phyloP scores from a whole-genome alignment of 2,797 vertebrate species.

The Epinephelus awoara region DNA sequence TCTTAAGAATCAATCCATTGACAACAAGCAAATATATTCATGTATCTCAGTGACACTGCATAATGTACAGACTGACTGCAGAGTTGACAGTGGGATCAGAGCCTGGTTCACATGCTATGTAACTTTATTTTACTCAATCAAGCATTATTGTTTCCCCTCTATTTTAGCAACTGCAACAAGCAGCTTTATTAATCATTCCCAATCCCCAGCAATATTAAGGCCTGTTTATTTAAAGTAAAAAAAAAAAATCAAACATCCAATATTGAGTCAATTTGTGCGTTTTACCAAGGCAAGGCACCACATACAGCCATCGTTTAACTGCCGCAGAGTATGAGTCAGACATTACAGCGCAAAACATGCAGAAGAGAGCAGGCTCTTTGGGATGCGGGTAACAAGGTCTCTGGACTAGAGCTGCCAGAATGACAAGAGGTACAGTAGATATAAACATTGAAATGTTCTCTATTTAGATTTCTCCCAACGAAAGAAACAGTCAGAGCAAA shows the following conservation, averaged over 20 bases:
- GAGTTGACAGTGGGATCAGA: slow-evolving; percentile 29
- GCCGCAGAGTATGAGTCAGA: slow-evolving; percentile 54
- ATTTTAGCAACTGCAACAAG: slow-evolving; percentile 38
- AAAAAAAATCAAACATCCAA: slow-evolving; percentile 30
- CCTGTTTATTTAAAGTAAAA: slow-evolving; percentile 31
- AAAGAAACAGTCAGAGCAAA: slow-evolving; percentile 40
- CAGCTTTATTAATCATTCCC: slow-evolving; percentile 38
- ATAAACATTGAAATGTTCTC: slow-evolving; percentile 44
- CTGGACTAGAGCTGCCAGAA: slow-evolving; percentile 44
- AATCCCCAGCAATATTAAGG: slow-evolving; percentile 38
- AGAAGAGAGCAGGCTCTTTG: slow-evolving; percentile 74
- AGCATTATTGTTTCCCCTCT: slow-evolving; percentile 22
- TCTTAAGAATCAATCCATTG: slow-evolving; percentile 23
- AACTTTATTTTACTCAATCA: slow-evolving; percentile 40
- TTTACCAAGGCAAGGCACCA: slow-evolving; percentile 81
- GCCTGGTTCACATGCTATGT: slow-evolving; percentile 62
- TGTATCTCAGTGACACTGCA: slow-evolving; percentile 26
- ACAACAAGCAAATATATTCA: slow-evolving; percentile 37
- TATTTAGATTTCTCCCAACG: slow-evolving; percentile 26
- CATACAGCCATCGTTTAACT: slow-evolving; percentile 67
- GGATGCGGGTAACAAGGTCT: slow-evolving; percentile 66
- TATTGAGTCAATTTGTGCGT: slow-evolving; percentile 76
- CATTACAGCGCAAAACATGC: slow-evolving; percentile 72
- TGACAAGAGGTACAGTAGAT: slow-evolving; percentile 57
- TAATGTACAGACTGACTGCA: slow-evolving; percentile 19